phyloP scores from a whole-genome alignment of 1,140 invertebrate genomes.

The Psix sp. region DNA sequence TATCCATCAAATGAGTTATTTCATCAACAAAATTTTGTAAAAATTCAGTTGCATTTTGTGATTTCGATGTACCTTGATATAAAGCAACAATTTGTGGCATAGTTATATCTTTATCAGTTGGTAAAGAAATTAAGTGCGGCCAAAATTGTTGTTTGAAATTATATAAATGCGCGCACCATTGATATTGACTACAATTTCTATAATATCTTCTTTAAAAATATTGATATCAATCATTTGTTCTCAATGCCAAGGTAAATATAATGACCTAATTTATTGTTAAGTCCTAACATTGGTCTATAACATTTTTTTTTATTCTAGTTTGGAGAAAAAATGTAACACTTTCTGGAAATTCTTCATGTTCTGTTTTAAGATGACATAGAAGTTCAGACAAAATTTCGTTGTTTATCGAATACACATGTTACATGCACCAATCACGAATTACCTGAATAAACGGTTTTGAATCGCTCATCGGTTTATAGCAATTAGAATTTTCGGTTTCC shows the following conservation, averaged over 20 bases:
- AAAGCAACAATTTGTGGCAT: conserved; percentile 33
- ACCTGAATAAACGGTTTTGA: no score
- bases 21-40: background rate
- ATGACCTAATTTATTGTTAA: conserved; percentile 8
- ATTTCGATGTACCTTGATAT: conserved; percentile 31
- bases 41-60: conserved; percentile 6
- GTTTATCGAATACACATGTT: no score
- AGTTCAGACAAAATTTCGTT: conserved; percentile 20
- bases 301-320: conserved; percentile 7
- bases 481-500: no score
- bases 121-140: conserved; percentile 31
- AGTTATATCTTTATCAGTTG: conserved; percentile 13
- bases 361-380: conserved; percentile 9
- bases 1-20: background rate
- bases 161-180: conserved; percentile 34
- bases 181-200: conserved; percentile 42
- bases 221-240: conserved; percentile 24
- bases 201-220: conserved; percentile 27
- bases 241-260: conserved; percentile 48
- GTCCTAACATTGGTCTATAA: conserved; percentile 13
- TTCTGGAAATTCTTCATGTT: conserved; percentile 19
- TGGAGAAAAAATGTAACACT: conserved; percentile 13
- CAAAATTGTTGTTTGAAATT: conserved; percentile 39
- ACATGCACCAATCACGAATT: no score
- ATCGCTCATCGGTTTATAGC: no score